Conservation (phyloP, 23 tunicate genomes). For the Diplosoma virens region DNA sequence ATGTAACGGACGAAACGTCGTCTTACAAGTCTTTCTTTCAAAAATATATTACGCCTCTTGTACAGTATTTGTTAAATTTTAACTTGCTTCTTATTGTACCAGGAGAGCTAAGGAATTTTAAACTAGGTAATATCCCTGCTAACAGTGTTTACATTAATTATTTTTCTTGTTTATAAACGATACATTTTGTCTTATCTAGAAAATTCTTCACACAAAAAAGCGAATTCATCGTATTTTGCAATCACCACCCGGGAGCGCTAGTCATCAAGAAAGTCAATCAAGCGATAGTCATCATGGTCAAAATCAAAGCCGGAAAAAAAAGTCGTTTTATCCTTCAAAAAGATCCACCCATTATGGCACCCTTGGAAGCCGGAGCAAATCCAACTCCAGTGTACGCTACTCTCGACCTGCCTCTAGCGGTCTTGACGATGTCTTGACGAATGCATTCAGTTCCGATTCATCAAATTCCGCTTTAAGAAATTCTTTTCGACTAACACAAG, state of each 20-base stretch:
- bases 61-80: too few relatives aligned
- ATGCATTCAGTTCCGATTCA: too few relatives aligned
- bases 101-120: too few relatives aligned
- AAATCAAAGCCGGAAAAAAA: conserved; percentile 18
- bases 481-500: too few relatives aligned
- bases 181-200: conserved; percentile 33
- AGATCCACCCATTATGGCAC: conserved; percentile 56
- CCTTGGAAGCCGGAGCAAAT: conserved; percentile 35
- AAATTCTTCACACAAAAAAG: conserved; percentile 76
- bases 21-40: too few relatives aligned
- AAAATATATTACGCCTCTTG: too few relatives aligned
- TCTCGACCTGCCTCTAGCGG: conserved; percentile 69
- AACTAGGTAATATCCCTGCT: too few relatives aligned
- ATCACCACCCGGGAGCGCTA: conserved; percentile 3
- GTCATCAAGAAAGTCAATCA: conserved; percentile 10
- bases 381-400: conserved; percentile 2
- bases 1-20: too few relatives aligned
- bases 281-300: background rate
- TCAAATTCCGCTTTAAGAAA: too few relatives aligned
- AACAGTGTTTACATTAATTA: background rate
- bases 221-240: conserved; percentile 57
- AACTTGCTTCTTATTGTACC: too few relatives aligned
- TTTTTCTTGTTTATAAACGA: background rate
- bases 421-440: conserved; percentile 33
- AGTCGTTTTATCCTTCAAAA: conserved; percentile 10